Conservation (phyloP, 2,113 vertebrate species). For the Psilopogon haemacephalus region DNA sequence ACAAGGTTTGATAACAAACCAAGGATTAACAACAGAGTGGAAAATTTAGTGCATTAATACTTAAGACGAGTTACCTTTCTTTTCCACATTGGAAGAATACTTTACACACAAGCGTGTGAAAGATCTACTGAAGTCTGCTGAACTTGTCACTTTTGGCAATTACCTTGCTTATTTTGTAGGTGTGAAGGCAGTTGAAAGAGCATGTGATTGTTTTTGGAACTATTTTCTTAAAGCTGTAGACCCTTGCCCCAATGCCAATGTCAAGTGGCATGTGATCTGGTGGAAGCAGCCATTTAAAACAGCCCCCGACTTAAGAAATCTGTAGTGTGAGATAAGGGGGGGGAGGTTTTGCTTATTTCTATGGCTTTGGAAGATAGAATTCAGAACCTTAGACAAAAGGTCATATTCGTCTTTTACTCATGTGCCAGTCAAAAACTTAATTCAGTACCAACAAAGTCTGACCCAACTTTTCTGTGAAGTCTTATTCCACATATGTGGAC, state of each 20-base stretch:
- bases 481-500: not conserved
- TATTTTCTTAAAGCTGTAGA: not conserved
- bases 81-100: not conserved
- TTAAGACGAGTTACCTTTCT: not conserved
- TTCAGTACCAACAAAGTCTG: not conserved
- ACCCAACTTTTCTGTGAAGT: not conserved
- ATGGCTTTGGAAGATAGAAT: constrained; percentile 27
- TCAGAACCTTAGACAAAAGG: constrained; percentile 1
- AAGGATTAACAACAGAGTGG: not conserved
- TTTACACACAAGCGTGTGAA: not conserved
- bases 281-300: not conserved
- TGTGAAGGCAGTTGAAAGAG: not conserved
- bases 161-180: not conserved
- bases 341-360: not conserved
- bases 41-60: not conserved
- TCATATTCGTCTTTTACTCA: not conserved
- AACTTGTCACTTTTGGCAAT: not conserved
- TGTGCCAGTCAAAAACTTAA: not conserved
- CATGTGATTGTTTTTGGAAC: not conserved
- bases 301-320: not conserved
- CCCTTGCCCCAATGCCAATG: accelerated
- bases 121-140: not conserved
- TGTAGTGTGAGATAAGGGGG: constrained; percentile 10
- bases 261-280: not conserved
- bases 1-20: not conserved